A percentile compares a stretch with the other conserved stretches of the same genome.
Evolutionary conservation across 2,888 invertebrate species (phyloP).

Genomic region (Drosophila parthenogenetica): DNA sequence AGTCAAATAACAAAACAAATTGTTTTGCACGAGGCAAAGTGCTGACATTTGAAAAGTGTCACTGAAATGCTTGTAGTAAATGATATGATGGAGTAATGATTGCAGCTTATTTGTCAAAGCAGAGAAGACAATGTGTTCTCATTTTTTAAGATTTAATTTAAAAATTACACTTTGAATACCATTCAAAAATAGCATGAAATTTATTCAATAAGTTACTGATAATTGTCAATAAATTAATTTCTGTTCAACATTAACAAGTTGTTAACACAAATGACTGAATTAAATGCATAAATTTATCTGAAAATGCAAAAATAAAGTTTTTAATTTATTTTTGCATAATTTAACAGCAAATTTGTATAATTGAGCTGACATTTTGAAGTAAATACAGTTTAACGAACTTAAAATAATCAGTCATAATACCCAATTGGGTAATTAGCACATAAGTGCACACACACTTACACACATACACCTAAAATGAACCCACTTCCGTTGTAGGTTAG

Average conservation of each 20-base stretch:
- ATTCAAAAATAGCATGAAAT: too few relatives aligned
- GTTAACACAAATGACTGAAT: too few relatives aligned
- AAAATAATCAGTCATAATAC: background rate
- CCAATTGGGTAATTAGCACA: conserved; percentile 42
- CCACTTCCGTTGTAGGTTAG: conserved; percentile 16
- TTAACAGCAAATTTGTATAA: background rate
- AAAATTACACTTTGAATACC: too few relatives aligned
- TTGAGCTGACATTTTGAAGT: background rate
- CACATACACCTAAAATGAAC: conserved; percentile 14
- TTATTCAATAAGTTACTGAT: too few relatives aligned
- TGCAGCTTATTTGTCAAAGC: conserved; percentile 29
- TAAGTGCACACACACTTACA: conserved; percentile 20
- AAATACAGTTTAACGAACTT: background rate
- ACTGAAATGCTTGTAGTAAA: conserved; percentile 34
- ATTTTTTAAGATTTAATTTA: too few relatives aligned
- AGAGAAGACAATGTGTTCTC: background rate
- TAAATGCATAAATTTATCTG: too few relatives aligned
- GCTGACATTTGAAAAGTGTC: conserved; percentile 55
- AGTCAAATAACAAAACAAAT: conserved; percentile 47
- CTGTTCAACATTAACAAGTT: too few relatives aligned
- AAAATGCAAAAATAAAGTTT: too few relatives aligned
- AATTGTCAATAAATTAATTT: too few relatives aligned
- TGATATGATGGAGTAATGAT: conserved; percentile 50
- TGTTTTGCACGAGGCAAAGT: conserved; percentile 31
- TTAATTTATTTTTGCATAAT: too few relatives aligned